Conservation (phyloP, 2,797 vertebrate species). For the Siniperca undulata region DNA sequence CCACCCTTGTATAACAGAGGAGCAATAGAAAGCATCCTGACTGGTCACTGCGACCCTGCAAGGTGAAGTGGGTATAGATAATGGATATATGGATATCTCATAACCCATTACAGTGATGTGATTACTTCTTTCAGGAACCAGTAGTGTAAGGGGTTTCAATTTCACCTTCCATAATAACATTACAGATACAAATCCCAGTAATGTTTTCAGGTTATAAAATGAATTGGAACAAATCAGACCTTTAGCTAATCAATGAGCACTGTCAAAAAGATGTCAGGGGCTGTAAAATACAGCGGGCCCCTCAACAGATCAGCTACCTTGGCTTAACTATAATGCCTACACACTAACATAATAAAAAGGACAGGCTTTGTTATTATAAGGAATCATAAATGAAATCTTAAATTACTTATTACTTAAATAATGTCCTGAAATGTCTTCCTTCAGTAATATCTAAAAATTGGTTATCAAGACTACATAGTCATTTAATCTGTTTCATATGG, state of each 20-base stretch:
- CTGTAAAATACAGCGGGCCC: not conserved
- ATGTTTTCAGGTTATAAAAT: not conserved
- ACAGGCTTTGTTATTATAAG: not conserved
- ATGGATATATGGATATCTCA: not conserved
- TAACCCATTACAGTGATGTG: not conserved
- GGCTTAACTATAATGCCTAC: not conserved
- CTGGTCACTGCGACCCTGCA: not conserved
- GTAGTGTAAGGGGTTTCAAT: too few species aligned
- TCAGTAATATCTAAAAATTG: not conserved
- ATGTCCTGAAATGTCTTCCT: not conserved
- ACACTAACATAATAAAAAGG: not conserved
- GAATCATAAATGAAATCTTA: not conserved
- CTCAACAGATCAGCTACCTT: not conserved
- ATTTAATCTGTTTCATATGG: not conserved
- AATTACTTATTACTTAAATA: not conserved
- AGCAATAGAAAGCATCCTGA: not conserved
- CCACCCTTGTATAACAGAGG: too few species aligned
- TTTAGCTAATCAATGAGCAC: too few species aligned
- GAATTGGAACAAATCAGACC: not conserved
- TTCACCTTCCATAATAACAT: not conserved
- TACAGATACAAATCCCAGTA: not conserved
- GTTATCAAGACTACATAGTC: too few species aligned
- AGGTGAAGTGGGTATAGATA: not conserved
- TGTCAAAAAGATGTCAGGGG: not conserved
- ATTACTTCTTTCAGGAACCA: not conserved